Conservation (phyloP, 2,888 invertebrate genomes). For the Ornithoptera alexandrae region DNA sequence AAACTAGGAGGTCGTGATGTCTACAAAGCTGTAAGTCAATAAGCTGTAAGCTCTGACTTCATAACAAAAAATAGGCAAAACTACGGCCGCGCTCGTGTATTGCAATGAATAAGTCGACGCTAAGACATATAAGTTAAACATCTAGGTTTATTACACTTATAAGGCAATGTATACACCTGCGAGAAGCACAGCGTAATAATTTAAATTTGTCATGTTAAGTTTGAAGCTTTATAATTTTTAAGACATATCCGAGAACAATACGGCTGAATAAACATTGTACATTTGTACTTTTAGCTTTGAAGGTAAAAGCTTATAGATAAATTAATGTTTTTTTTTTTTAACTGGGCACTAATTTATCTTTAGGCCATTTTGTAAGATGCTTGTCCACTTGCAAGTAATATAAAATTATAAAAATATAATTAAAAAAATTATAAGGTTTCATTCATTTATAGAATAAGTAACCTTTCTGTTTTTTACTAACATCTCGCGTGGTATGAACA, state of each 20-base stretch:
- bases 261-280: conserved; percentile 15
- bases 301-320: conserved; percentile 9
- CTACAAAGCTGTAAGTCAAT: no score
- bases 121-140: not conserved
- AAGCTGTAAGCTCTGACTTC: no score
- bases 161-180: conserved; percentile 13
- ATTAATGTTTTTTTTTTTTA: not conserved
- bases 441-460: no score
- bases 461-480: no score
- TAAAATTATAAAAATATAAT: not conserved
- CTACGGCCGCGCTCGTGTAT: no score
- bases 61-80: no score
- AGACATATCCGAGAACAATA: conserved; percentile 5
- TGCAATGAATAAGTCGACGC: not conserved
- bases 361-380: conserved; percentile 2
- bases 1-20: no score
- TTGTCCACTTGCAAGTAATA: conserved; percentile 5
- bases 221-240: not conserved
- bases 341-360: conserved; percentile 2
- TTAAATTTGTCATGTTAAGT: conserved; percentile 5
- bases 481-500: no score
- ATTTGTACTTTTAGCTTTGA: conserved; percentile 25
- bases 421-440: no score
- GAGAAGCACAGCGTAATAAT: conserved; percentile 14
- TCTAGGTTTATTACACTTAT: conserved; percentile 7